Percentiles rank a stretch among this genome's conserved stretches.
Conservation (phyloP, 2,888 invertebrate species). For the Formica aserva region DNA sequence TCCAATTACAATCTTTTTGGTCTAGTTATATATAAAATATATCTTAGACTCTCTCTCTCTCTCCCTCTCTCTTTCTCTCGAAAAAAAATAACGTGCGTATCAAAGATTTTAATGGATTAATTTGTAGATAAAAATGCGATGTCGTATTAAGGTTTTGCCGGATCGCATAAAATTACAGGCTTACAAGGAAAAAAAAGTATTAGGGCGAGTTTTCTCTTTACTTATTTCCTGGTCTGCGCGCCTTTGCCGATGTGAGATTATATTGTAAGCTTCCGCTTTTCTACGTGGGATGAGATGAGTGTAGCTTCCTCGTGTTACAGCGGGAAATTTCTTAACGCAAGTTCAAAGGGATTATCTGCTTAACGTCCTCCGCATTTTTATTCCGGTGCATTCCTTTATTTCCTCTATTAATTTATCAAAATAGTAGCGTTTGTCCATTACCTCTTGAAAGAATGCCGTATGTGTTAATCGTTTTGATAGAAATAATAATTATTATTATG, state of each 20-base stretch:
- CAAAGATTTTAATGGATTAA: constrained; percentile 1
- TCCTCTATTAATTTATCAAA: constrained; percentile 40
- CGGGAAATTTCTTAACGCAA: constrained; percentile 35
- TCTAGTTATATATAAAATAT: not conserved
- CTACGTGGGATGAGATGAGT: constrained; percentile 24
- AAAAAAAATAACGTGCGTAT: not conserved
- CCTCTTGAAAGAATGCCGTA: not conserved
- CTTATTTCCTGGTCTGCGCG: constrained; percentile 30
- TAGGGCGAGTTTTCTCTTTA: not conserved
- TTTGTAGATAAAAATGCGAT: not conserved
- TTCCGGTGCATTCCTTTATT: constrained; percentile 27
- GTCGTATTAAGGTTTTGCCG: not conserved
- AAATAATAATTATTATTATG: not conserved
- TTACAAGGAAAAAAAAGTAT: not conserved
- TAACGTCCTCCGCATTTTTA: constrained; percentile 28
- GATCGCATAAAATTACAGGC: constrained; percentile 26
- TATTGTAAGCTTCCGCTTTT: constrained; percentile 48
- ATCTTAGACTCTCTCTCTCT: not conserved
- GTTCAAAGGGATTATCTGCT: constrained; percentile 51
- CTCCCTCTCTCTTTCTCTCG: too few relatives aligned
- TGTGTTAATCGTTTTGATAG: not conserved
- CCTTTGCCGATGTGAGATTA: constrained; percentile 47
- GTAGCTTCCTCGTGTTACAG: constrained; percentile 45
- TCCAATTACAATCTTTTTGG: not conserved
- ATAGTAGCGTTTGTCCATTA: constrained; percentile 17